phyloP scores from a whole-genome alignment of 1,140 invertebrate genomes.

The Drosophila pseudoananassae region DNA sequence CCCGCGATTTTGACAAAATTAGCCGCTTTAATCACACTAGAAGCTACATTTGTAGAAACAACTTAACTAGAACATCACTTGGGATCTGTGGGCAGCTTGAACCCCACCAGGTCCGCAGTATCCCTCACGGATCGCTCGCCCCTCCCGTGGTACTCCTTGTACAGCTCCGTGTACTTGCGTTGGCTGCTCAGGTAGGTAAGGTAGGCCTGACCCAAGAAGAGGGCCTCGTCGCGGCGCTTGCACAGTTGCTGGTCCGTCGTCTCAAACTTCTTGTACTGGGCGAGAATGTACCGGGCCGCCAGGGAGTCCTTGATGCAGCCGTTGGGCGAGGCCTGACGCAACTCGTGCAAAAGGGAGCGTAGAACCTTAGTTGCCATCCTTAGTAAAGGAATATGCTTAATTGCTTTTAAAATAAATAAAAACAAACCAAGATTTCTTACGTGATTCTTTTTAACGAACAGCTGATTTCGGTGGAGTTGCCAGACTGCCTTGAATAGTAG shows the following conservation, averaged over 20 bases:
- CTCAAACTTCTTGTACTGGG: constrained; percentile 89
- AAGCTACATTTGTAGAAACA: neutral
- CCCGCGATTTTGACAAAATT: neutral
- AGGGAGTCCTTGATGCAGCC: constrained; percentile 82
- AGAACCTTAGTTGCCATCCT: constrained; percentile 75
- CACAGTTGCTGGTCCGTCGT: constrained; percentile 92
- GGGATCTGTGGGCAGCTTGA: constrained; percentile 93
- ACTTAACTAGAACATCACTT: constrained; percentile 83
- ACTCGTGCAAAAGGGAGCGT: constrained; percentile 69
- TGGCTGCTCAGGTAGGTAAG: constrained; percentile 89
- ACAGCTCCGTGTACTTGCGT: constrained; percentile 89
- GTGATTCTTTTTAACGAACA: constrained; percentile 18
- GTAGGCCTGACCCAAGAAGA: constrained; percentile 89
- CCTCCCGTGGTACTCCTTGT: constrained; percentile 89
- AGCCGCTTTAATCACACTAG: constrained; percentile 46
- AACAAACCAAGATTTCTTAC: constrained; percentile 34
- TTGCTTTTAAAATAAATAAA: neutral
- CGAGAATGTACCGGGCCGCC: constrained; percentile 87
- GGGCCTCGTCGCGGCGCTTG: constrained; percentile 91
- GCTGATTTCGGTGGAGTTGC: neutral
- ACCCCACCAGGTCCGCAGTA: constrained; percentile 92
- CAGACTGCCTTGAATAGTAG: neutral
- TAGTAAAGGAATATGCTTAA: neutral
- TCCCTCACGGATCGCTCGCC: constrained; percentile 90
- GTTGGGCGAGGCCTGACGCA: constrained; percentile 64